These are phyloP conservation scores for Teleopsis dalmanni DNA, from an alignment of 1,140 invertebrate genomes.

Conservation along the genomic window DNA sequence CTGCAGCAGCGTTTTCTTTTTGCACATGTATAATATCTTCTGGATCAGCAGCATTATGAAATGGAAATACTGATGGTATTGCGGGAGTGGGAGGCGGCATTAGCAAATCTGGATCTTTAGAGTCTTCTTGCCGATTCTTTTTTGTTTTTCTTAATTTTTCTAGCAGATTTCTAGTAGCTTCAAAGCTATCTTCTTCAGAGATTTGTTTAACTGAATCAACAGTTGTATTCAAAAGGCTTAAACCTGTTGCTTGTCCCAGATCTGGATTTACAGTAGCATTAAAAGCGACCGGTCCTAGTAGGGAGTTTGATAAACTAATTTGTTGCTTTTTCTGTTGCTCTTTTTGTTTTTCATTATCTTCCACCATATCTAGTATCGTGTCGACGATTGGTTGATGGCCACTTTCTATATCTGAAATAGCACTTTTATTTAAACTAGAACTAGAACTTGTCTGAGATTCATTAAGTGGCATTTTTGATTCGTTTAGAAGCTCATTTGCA, in stretches of 20 bases:
- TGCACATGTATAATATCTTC: conserved; percentile 38
- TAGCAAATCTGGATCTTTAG: conserved; percentile 30
- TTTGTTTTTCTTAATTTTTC: conserved; percentile 38
- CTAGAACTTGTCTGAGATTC: conserved; percentile 2
- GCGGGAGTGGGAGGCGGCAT: conserved; percentile 30
- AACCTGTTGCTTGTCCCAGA: not conserved
- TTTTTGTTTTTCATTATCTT: conserved; percentile 20
- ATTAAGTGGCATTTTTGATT: conserved; percentile 3
- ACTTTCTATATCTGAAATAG: not conserved
- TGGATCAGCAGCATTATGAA: conserved; percentile 37
- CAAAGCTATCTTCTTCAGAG: conserved; percentile 32
- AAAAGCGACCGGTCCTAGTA: conserved; percentile 3
- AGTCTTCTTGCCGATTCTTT: conserved; percentile 24
- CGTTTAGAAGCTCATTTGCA: not conserved
- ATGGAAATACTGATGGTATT: conserved; percentile 37
- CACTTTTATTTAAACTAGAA: not conserved
- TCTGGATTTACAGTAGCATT: not conserved
- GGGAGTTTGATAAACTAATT: conserved; percentile 3
- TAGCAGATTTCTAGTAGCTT: conserved; percentile 30
- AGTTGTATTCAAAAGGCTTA: not conserved
- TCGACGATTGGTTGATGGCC: conserved; percentile 34
- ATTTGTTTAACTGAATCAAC: conserved; percentile 8
- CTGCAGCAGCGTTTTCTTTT: conserved; percentile 24
- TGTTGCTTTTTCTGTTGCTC: conserved; percentile 10
- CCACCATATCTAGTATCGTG: conserved; percentile 38